Conservation (phyloP, 2,797 vertebrate species). For the Balearica regulorum region DNA sequence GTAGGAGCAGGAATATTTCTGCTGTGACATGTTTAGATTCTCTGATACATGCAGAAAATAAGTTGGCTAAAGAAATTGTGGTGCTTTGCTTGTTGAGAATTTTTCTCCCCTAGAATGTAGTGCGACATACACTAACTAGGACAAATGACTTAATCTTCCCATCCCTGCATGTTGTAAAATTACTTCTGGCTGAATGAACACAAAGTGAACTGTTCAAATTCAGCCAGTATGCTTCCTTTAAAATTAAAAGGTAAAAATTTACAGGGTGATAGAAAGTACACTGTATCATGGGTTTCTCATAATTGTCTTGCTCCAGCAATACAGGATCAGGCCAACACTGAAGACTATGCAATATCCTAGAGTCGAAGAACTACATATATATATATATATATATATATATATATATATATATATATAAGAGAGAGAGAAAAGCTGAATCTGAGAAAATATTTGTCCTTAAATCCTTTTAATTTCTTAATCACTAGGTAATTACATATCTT, state of each 20-base stretch:
- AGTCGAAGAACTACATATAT: neutral
- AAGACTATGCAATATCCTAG: neutral
- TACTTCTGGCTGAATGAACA: neutral
- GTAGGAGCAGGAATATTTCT: neutral
- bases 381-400: neutral
- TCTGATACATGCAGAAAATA: neutral
- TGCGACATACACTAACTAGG: neutral
- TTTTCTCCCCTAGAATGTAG: neutral
- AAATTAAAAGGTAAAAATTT: neutral
- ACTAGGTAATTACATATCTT: neutral
- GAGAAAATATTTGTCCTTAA: neutral
- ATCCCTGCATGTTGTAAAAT: neutral
- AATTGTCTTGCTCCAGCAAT: neutral
- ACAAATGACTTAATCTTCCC: constrained; percentile 18
- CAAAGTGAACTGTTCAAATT: neutral
- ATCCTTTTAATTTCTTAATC: neutral
- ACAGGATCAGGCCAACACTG: neutral
- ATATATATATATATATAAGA: neutral
- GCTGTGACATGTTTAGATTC: neutral
- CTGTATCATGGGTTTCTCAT: neutral
- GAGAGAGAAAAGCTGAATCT: neutral
- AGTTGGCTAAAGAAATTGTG: neutral
- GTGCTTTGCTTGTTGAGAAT: neutral
- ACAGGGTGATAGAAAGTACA: neutral
- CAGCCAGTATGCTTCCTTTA: neutral